These are phyloP conservation scores for Platyscapa corneri DNA, from an alignment of 1,140 invertebrate species.

Conservation along the genomic window DNA sequence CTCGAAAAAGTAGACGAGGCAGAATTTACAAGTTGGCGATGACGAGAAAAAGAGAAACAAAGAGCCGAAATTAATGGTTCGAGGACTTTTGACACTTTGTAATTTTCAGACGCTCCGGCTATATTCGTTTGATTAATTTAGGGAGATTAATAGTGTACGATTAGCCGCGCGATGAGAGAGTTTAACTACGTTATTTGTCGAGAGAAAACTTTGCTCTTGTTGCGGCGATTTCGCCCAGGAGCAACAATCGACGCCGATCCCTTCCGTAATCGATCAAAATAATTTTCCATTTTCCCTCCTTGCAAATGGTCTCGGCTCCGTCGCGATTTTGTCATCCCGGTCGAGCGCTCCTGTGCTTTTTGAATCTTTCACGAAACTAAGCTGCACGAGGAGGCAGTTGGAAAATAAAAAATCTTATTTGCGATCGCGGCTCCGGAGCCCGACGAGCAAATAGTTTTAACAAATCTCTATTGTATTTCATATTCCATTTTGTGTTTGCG, in stretches of 20 bases:
- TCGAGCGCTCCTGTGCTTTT: too few relatives aligned
- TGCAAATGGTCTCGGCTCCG: not conserved
- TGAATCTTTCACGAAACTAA: not conserved
- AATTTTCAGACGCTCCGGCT: not conserved
- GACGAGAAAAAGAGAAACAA: not conserved
- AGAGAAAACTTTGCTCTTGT: not conserved
- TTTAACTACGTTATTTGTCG: not conserved
- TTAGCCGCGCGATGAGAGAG: slow-evolving; percentile 23
- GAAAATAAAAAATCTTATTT: too few relatives aligned
- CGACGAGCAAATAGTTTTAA: too few relatives aligned
- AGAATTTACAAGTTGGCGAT: slow-evolving; percentile 17
- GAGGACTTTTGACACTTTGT: slow-evolving; percentile 14
- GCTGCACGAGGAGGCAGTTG: too few relatives aligned
- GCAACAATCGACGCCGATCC: not conserved
- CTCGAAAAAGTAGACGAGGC: not conserved
- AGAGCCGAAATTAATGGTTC: slow-evolving; percentile 14
- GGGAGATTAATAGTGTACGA: slow-evolving; percentile 29
- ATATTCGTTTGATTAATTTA: slow-evolving; percentile 34
- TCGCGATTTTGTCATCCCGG: too few relatives aligned
- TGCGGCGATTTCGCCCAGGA: not conserved
- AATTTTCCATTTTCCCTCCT: not conserved
- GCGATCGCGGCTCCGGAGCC: too few relatives aligned
- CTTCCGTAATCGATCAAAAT: slow-evolving; percentile 20
- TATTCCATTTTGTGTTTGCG: too few relatives aligned
- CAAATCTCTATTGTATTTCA: too few relatives aligned